Evolutionary conservation across 2,888 invertebrate genomes (phyloP).

Genomic region (Cryptus armator): DNA sequence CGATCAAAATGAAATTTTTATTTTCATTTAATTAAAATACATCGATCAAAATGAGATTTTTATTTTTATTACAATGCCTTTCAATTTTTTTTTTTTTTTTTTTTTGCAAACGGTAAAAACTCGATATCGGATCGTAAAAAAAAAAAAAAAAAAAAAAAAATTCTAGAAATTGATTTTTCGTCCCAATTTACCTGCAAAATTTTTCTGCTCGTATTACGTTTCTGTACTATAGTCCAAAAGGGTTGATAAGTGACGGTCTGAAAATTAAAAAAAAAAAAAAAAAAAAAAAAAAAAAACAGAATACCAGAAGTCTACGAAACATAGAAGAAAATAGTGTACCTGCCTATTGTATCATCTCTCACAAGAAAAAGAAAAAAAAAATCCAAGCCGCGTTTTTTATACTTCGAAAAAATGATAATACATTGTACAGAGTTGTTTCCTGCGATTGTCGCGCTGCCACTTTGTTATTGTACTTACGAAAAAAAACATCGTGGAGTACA

Average conservation of each 20-base stretch:
- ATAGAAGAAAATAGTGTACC: conserved; percentile 63
- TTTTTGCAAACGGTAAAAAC: background rate
- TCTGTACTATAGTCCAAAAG: conserved; percentile 31
- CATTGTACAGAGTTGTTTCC: conserved; percentile 46
- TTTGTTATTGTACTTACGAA: conserved; percentile 29
- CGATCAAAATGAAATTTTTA: too few species aligned
- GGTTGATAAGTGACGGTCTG: background rate
- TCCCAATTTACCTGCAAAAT: conserved; percentile 18
- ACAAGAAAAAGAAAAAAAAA: conserved; percentile 4
- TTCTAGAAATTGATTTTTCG: background rate
- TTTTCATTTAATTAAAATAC: background rate
- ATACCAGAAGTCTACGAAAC: conserved; percentile 47
- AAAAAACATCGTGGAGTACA: background rate
- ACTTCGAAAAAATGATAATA: conserved; percentile 48
- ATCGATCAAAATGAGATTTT: background rate
- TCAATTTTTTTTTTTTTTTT: too few species aligned
- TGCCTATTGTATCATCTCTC: conserved; percentile 55
- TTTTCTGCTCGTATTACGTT: conserved; percentile 28
- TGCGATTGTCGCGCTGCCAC: conserved; percentile 38
- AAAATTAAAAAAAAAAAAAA: background rate
- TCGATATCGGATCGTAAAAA: background rate
- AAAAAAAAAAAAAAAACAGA: background rate
- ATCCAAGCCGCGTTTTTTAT: conserved; percentile 56
- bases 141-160: conserved; percentile 18
- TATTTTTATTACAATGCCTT: background rate